These are phyloP conservation scores for Microtus richardsoni DNA, from an alignment of 2,113 vertebrate species.

Conservation along the genomic window DNA sequence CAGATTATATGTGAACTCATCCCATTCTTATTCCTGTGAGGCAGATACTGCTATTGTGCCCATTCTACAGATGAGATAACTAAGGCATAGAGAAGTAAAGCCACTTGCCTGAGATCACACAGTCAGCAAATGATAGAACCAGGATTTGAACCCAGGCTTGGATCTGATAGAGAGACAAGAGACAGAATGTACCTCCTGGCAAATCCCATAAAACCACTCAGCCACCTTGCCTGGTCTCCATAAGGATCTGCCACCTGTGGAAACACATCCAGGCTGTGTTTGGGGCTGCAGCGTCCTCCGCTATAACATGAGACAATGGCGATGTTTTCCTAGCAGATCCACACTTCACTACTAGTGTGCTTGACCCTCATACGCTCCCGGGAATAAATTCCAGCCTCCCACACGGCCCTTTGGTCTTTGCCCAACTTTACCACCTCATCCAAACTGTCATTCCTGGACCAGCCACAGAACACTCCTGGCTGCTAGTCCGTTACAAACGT, in stretches of 20 bases:
- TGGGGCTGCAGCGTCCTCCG: not conserved
- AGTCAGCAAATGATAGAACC: not conserved
- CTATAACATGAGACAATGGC: not conserved
- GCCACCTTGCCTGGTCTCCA: not conserved
- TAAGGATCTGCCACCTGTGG: not conserved
- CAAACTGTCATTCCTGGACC: not conserved
- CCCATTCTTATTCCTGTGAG: not conserved
- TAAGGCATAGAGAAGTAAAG: not conserved
- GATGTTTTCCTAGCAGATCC: conserved; percentile 14
- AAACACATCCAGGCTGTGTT: not conserved
- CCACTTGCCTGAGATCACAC: not conserved
- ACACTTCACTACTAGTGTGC: not conserved
- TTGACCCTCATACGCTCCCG: not conserved
- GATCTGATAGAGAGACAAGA: not conserved
- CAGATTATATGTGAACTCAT: not conserved
- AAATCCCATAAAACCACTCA: not conserved
- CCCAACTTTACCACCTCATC: not conserved
- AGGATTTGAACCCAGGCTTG: not conserved
- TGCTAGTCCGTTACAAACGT: not conserved
- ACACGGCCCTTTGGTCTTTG: not conserved
- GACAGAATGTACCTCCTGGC: not conserved
- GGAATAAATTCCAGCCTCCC: not conserved
- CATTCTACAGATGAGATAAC: conserved; percentile 40
- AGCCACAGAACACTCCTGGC: not conserved
- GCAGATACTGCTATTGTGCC: not conserved